Conservation (phyloP, 2,888 invertebrate species). For the Monopis laevigella region DNA sequence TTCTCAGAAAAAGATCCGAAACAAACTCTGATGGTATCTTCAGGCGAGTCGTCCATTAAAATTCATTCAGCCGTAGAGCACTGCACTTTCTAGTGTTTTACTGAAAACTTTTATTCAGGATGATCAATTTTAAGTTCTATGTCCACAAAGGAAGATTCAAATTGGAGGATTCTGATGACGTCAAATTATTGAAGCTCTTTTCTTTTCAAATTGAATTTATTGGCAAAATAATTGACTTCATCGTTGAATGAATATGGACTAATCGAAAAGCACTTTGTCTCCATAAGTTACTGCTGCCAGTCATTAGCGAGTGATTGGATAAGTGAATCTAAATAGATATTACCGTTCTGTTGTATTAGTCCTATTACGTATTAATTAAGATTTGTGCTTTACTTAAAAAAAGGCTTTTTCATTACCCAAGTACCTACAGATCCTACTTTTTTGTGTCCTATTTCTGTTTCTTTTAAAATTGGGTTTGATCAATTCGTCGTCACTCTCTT, state of each 20-base stretch:
- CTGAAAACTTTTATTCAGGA: slow-evolving; percentile 20
- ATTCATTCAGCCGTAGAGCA: slow-evolving; percentile 26
- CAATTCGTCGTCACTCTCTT: no score
- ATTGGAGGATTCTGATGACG: background rate
- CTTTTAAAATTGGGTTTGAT: no score
- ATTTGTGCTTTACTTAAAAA: no score
- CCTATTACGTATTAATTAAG: no score
- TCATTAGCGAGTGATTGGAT: slow-evolving; percentile 2
- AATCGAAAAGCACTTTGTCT: slow-evolving; percentile 11
- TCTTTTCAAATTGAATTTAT: slow-evolving; percentile 9
- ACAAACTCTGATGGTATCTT: slow-evolving; percentile 20
- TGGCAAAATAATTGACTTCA: slow-evolving; percentile 9
- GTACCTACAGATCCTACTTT: no score
- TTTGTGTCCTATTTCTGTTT: no score
- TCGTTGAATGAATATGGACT: slow-evolving; percentile 9
- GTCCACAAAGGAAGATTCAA: slow-evolving; percentile 1
- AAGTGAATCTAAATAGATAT: no score
- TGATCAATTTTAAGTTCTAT: slow-evolving; percentile 1
- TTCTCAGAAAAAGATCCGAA: slow-evolving; percentile 19
- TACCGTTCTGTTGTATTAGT: no score
- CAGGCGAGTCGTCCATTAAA: slow-evolving; percentile 29
- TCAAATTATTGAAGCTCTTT: slow-evolving; percentile 4
- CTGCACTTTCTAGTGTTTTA: slow-evolving; percentile 25
- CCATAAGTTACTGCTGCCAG: slow-evolving; percentile 4
- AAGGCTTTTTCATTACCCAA: no score